Base-by-base conservation (phyloP, 2,888 invertebrate species). In the Microdon myrmicae region DNA sequence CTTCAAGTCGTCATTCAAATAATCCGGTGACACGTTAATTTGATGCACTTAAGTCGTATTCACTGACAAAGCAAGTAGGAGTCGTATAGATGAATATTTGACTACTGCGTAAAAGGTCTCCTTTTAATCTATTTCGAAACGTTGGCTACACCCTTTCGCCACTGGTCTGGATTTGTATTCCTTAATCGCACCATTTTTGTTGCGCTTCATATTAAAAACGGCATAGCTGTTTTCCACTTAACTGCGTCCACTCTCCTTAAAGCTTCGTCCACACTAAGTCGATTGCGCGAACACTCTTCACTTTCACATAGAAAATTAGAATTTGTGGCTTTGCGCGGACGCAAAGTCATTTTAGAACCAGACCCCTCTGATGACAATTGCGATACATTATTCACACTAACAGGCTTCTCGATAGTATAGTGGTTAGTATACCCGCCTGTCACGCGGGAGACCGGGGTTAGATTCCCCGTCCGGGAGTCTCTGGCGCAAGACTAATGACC, bases 111-210 rank as follows among this genome's bases (percentile, higher is more conserved):
- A 41, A 23, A 45, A 64, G 3, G 51, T 64, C 20, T 64, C 51
- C 2, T 45, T 13, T 6, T 43, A 56, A 28, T 48, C 32, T 4
- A 58, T 6, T 4, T 38, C 55, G 13, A 12, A 16, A 29, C 14
- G 28, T 32, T 59, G 55, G 7, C 28, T 34, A 39, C 45, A 67
- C 3, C 59, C 51, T 22, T 60, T 54, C 1, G 38, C 54, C 2
- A 54, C 56, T 6, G 49, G 9, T 34, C 59, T n/a, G 5, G 37
- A 32, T 28, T 59, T 67, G 37, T 61, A 55, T 1, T 39, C 20
- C 5, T 45, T 17, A 22, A 53, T 37, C 4, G 34, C 20, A 8
- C 58, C 58, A 12, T 34, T 8, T 7, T 23, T 16, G 10, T 58
- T 29, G 4, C 43, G 26, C 23, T 66, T 58, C 6, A 37, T 37